Evolutionary conservation across 2,113 vertebrate genomes (phyloP).

Genomic region (Gasterosteus aculeatus): DNA sequence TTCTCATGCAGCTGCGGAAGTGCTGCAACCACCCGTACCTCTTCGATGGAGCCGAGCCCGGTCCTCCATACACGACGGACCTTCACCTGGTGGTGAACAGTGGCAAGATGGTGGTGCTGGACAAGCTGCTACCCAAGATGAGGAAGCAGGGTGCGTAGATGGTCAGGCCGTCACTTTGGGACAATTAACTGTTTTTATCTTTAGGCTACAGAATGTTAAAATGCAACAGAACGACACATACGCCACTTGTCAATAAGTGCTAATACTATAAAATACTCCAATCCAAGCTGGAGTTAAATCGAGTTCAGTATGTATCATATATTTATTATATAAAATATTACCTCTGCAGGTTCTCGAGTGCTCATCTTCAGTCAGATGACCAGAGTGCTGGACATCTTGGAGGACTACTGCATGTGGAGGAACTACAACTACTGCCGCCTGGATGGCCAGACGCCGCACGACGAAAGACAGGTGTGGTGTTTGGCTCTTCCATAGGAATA

Average conservation of each 20-base stretch:
- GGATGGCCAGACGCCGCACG: constrained; percentile 96
- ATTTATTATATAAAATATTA: neutral
- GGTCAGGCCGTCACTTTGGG: neutral
- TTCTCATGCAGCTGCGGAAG: constrained; percentile 97
- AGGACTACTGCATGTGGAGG: constrained; percentile 99
- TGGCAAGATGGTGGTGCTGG: constrained; percentile 96
- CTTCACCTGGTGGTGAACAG: constrained; percentile 96
- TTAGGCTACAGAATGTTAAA: neutral
- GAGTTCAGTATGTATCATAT: too few relatives aligned
- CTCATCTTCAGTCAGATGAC: constrained; percentile 99
- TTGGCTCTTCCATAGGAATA: neutral
- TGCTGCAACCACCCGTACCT: constrained; percentile 98
- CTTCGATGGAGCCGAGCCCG: constrained; percentile 96
- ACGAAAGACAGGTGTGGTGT: constrained; percentile 91
- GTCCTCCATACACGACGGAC: constrained; percentile 96
- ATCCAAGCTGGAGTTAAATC: neutral
- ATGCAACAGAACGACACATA: neutral
- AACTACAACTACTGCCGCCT: constrained; percentile 94
- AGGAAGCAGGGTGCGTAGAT: constrained; percentile 88
- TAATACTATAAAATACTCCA: neutral
- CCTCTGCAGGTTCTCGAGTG: constrained; percentile 88
- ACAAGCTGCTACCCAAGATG: constrained; percentile 94
- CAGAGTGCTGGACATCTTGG: constrained; percentile 95
- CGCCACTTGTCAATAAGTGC: neutral
- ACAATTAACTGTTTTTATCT: neutral